phyloP scores from a whole-genome alignment of 2,888 invertebrate genomes.

The Physocephala rufipes region DNA sequence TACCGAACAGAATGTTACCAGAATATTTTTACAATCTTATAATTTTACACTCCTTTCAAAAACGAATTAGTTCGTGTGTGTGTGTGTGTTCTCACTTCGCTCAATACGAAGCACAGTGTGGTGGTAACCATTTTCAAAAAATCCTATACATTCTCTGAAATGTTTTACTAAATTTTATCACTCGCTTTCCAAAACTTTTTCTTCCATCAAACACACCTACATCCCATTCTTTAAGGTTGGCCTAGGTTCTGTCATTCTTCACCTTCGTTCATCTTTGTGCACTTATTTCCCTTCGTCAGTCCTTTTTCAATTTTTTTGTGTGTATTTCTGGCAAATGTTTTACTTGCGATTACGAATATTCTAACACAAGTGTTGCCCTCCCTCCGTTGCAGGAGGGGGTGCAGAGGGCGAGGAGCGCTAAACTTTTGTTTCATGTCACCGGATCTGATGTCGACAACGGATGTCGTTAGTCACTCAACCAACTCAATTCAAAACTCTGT shows the following conservation, averaged over 20 bases:
- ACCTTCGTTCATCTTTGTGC: no score
- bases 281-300: not conserved
- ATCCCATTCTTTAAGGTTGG: no score
- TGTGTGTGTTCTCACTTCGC: not conserved
- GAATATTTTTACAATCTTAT: not conserved
- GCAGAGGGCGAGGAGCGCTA: not conserved
- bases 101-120: no score
- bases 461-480: conserved; percentile 37
- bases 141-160: not conserved
- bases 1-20: not conserved
- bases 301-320: not conserved
- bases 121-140: no score
- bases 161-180: not conserved
- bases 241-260: no score
- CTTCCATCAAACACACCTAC: no score
- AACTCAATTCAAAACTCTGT: conserved; percentile 22
- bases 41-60: not conserved
- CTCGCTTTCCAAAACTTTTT: not conserved
- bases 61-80: not conserved
- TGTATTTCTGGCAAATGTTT: not conserved
- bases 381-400: not conserved
- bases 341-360: not conserved
- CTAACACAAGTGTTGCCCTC: no score
- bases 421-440: conserved; percentile 31
- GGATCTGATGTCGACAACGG: conserved; percentile 36